phyloP scores from a whole-genome alignment of 2,888 invertebrate genomes.

The Melinaea marsaeus region DNA sequence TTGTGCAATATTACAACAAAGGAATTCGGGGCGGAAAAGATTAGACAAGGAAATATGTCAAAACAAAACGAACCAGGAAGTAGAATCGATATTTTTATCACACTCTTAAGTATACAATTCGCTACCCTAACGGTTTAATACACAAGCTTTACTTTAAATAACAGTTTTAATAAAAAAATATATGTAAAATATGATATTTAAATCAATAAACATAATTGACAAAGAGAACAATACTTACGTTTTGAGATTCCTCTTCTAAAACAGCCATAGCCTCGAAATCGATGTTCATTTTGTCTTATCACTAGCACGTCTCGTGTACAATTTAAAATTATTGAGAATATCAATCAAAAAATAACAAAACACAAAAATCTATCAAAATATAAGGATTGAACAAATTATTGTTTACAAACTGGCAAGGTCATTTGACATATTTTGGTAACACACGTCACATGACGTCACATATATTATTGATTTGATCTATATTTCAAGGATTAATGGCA shows the following conservation, averaged over 20 bases:
- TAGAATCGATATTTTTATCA: conserved; percentile 18
- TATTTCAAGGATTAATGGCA: conserved; percentile 5
- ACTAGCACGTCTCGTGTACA: conserved; percentile 22
- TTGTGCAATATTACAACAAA: conserved; percentile 48
- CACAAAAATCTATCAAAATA: conserved; percentile 38
- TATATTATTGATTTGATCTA: conserved; percentile 33
- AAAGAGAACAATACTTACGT: conserved; percentile 65
- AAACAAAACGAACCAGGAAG: conserved; percentile 38
- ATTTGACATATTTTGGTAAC: conserved; percentile 75
- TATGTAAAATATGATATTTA: conserved; percentile 17
- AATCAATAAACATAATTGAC: conserved; percentile 44
- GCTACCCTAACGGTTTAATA: not conserved
- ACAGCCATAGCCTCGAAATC: conserved; percentile 81
- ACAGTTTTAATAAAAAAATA: not conserved
- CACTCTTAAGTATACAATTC: not conserved
- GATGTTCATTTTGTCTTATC: conserved; percentile 64
- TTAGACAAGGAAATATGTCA: conserved; percentile 39
- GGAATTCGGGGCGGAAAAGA: conserved; percentile 35
- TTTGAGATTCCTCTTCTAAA: conserved; percentile 79
- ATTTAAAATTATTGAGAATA: conserved; percentile 16
- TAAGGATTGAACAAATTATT: conserved; percentile 68
- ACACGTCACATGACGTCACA: conserved; percentile 49
- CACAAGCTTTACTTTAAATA: not conserved
- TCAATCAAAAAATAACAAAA: conserved; percentile 33
- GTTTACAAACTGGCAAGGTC: conserved; percentile 88